Base-by-base conservation (phyloP, 2,113 vertebrate species). In the Kobus ellipsiprymnus region DNA sequence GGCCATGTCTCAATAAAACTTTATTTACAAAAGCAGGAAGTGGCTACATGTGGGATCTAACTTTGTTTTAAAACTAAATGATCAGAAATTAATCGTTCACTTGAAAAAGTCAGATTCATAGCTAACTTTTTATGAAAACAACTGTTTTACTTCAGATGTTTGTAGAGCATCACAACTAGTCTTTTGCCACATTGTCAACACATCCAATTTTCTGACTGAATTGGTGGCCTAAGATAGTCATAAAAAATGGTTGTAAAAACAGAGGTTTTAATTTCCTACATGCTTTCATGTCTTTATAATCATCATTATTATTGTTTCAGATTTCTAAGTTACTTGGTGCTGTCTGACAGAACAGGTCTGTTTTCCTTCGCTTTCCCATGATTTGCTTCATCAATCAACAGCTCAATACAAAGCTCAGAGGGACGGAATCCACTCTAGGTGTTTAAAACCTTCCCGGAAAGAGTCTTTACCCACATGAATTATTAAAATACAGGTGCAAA, bases 371-470 rank as follows among this genome's bases (percentile, higher is more conserved):
- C 48, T 7, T 94, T 87, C 25, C 14, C 84, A 13, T n/a, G n/a
- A 84, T 95, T 94, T 95, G 16, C 30, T 55, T 93, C 15, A 8
- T 81, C 94, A 97, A 81, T 87, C 97, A 87, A 25, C n/a, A 96
- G 77, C 40, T 96, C 92, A 87, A 64, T 97, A 80, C 52, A 87
- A 87, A 89, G 25, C 52, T 98, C 60, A 59, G 21, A 87, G 59
- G 82, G 40, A 52, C 0, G 87, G 89, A 87, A 91, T 40, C 15
- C 17, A 91, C 48, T 67, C 25, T 84, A 29, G 23, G 33, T 95
- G 48, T 94, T 88, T 93, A 93, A 96, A 93, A 94, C 21, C 15
- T 62, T 59, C 83, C 27, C 55, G 50, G 50, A 82, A 95, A 91
- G 10, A 14, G 25, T 36, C 15, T 25, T 98, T 90, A 90, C 44